Evolutionary conservation across 2,113 vertebrate species (phyloP).

Genomic region (Neodon shergylaensis): DNA sequence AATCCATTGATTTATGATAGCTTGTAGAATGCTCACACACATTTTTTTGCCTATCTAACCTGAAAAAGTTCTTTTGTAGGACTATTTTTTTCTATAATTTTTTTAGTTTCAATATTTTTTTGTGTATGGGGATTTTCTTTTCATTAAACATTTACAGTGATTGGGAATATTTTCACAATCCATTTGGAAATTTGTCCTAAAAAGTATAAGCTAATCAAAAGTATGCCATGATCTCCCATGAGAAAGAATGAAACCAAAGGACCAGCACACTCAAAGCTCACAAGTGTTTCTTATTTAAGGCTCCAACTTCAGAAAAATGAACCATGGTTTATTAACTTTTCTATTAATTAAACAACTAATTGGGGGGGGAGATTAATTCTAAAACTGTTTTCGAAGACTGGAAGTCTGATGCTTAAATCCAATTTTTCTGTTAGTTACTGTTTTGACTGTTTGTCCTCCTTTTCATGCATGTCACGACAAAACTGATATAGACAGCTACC

Average conservation of each 20-base stretch:
- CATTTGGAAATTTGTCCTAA: constrained; percentile 35
- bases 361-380: not conserved
- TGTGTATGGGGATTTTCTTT: not conserved
- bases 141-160: not conserved
- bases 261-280: constrained; percentile 27
- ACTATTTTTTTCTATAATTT: constrained; percentile 36
- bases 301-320: constrained; percentile 57
- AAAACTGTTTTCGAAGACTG: not conserved
- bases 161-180: constrained; percentile 17
- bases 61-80: not conserved
- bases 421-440: not conserved
- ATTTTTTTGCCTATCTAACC: not conserved
- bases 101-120: not conserved
- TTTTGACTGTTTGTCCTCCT: not conserved
- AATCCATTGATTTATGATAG: not conserved
- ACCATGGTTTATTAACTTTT: constrained; percentile 36
- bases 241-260: constrained; percentile 65
- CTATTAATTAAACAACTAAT: constrained; percentile 38
- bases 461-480: not conserved
- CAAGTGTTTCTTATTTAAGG: constrained; percentile 45
- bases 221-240: not conserved
- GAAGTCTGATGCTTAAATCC: not conserved
- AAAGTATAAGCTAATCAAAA: not conserved
- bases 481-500: not conserved
- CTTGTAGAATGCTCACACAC: not conserved